phyloP scores from a whole-genome alignment of 2,797 vertebrate genomes.

The Gila robusta region DNA sequence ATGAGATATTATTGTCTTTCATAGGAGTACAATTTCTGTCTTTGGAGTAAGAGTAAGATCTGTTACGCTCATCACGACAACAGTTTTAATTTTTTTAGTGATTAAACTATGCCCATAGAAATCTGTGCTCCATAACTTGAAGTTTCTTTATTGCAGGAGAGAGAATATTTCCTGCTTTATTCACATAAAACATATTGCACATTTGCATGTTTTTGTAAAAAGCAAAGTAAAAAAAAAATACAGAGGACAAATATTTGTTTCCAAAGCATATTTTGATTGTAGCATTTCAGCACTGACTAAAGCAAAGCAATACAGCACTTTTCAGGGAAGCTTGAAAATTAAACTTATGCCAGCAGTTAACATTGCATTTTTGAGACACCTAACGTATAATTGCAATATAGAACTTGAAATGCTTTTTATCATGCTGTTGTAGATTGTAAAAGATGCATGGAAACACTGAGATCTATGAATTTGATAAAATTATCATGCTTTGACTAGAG shows the following conservation, averaged over 20 bases:
- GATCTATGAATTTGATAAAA: slow-evolving; percentile 29
- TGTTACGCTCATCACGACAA: neutral
- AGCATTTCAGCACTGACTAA: slow-evolving; percentile 45
- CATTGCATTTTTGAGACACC: slow-evolving; percentile 11
- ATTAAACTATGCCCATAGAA: neutral
- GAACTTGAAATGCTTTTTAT: slow-evolving; percentile 10
- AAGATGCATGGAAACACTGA: slow-evolving; percentile 32
- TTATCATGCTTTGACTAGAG: slow-evolving; percentile 34
- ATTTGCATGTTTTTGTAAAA: slow-evolving; percentile 53
- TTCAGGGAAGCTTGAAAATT: slow-evolving; percentile 29
- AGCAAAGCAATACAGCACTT: slow-evolving; percentile 54
- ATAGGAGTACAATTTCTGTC: neutral
- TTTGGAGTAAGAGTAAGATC: slow-evolving; percentile 8
- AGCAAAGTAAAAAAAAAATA: slow-evolving; percentile 31
- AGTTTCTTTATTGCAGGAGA: slow-evolving; percentile 2
- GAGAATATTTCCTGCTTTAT: slow-evolving; percentile 13
- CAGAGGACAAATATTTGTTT: slow-evolving; percentile 28
- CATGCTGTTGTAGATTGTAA: slow-evolving; percentile 12
- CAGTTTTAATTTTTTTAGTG: neutral
- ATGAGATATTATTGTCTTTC: slow-evolving; percentile 1
- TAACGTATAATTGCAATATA: neutral
- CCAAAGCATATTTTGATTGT: slow-evolving; percentile 36
- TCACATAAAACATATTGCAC: slow-evolving; percentile 11
- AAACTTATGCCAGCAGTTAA: slow-evolving; percentile 40
- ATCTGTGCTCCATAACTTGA: slow-evolving; percentile 8